phyloP scores from a whole-genome alignment of 2,113 vertebrate species.

The Taurulus bubalis region DNA sequence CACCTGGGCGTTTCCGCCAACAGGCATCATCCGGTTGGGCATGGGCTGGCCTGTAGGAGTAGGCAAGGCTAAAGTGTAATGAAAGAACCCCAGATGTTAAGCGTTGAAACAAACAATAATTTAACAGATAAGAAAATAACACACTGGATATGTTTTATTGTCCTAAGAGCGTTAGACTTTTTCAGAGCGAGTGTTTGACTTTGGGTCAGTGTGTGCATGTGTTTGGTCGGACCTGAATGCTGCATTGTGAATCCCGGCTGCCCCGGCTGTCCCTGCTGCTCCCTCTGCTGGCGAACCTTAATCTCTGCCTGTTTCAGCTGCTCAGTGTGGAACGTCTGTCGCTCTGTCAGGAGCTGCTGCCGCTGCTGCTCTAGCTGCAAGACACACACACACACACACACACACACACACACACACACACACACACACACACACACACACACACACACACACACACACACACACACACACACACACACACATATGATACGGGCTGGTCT shows the following conservation, averaged over 20 bases:
- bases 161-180: background rate
- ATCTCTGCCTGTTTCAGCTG: conserved; percentile 95
- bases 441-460: no score
- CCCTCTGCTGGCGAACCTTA: conserved; percentile 93
- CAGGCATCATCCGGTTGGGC: conserved; percentile 85
- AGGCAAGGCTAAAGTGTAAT: conserved; percentile 3
- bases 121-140: background rate
- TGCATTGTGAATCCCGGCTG: conserved; percentile 79
- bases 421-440: no score
- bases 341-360: conserved; percentile 94
- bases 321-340: conserved; percentile 97
- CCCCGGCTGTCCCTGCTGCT: conserved; percentile 88
- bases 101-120: background rate
- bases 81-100: background rate
- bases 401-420: background rate
- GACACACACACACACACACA: background rate
- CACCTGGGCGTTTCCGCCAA: conserved; percentile 69
- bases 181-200: background rate
- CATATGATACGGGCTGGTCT: background rate
- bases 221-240: conserved; percentile 63
- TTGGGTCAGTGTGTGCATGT: background rate
- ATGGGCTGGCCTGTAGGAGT: conserved; percentile 77
- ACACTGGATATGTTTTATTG: background rate
- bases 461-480: background rate
- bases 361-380: conserved; percentile 94